Base-by-base conservation (phyloP, 1,140 invertebrate genomes). In the Drosophila neocordata region DNA sequence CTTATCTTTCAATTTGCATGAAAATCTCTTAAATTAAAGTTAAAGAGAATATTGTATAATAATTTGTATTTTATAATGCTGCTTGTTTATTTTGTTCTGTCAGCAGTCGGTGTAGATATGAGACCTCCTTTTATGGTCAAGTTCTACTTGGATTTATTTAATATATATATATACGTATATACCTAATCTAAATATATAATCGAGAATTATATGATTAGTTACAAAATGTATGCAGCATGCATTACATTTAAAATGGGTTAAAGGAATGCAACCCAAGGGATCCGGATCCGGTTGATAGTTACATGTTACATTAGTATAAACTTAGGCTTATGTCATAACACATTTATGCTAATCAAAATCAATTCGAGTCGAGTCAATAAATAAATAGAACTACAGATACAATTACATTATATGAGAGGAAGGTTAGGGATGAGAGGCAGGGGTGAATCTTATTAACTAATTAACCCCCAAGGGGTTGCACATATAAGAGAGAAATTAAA, bases 341-440 rank as follows among this genome's bases (percentile, higher is more conserved):
- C 7, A 20, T 18, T 20, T 20, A 48, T 20, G 18, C 41, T 48
- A 48, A 9, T 48, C 41, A 48, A 56, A 56, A 56, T 56, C 53
- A 56, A 56, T 56, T 56, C 53, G 53, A 56, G 53, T 35, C 27
- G 24, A 56, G 53, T 35, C 27, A 13, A 12, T 34, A 15, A 53
- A 53, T 53, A 56, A 56, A 48, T 48, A 48, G 20, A 48, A 48
- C 41, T 48, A 41, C 11, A 35, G 5, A 12, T 31, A 27, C 34
- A 35, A 56, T 56, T 56, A 31, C 27, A 56, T 18, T 56, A 34
- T 35, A 13, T 56, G 34, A n/a, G 15, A 48, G 41, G n/a, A 13
- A 20, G 2, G 20, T 2, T 18, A 9, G 18, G 13, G 24, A 24
- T 11, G 53, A 51, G 13, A 7, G 53, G 2, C 1, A 12, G 8